Evolutionary conservation across 37 sponge, comb jelly and placozoan genomes (phyloP).

Genomic region (Halichondria panicea): DNA sequence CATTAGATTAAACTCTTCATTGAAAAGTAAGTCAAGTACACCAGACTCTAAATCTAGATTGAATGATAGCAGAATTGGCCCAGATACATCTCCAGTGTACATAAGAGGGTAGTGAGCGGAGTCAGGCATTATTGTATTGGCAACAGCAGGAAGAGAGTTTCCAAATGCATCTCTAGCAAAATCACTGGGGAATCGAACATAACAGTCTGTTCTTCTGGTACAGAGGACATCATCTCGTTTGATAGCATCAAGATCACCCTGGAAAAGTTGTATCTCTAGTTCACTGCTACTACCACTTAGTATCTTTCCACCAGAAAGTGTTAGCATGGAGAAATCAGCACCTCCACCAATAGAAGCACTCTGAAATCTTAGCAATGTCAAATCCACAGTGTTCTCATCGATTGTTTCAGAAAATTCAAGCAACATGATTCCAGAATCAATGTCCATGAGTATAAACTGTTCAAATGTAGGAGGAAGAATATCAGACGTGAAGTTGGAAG

Average conservation of each 20-base stretch:
- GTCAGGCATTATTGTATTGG: slow-evolving; percentile 40
- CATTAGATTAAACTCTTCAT: slow-evolving; percentile 49
- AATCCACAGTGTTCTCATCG: slow-evolving; percentile 44
- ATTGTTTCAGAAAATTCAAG: slow-evolving; percentile 83
- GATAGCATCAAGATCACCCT: slow-evolving; percentile 70
- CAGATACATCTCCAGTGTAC: slow-evolving; percentile 66
- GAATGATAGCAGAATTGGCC: slow-evolving; percentile 68
- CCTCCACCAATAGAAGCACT: slow-evolving; percentile 45
- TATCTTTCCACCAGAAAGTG: slow-evolving; percentile 62
- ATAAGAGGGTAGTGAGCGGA: slow-evolving; percentile 54
- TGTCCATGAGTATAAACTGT: slow-evolving; percentile 74
- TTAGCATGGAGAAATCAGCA: slow-evolving; percentile 50
- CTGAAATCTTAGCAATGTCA: slow-evolving; percentile 65
- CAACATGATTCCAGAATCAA: slow-evolving; percentile 61
- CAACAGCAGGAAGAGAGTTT: slow-evolving; percentile 62
- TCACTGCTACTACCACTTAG: slow-evolving; percentile 66
- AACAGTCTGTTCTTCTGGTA: slow-evolving; percentile 66
- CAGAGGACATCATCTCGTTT: slow-evolving; percentile 65
- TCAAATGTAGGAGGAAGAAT: slow-evolving; percentile 62
- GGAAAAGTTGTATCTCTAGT: slow-evolving; percentile 49
- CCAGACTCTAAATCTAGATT: slow-evolving; percentile 73
- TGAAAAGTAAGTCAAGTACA: slow-evolving; percentile 60
- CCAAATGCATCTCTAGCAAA: slow-evolving; percentile 76
- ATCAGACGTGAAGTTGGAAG: slow-evolving; percentile 67
- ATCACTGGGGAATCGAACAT: slow-evolving; percentile 52